phyloP scores from a whole-genome alignment of 2,888 invertebrate genomes.

The Mystacides longicornis region DNA sequence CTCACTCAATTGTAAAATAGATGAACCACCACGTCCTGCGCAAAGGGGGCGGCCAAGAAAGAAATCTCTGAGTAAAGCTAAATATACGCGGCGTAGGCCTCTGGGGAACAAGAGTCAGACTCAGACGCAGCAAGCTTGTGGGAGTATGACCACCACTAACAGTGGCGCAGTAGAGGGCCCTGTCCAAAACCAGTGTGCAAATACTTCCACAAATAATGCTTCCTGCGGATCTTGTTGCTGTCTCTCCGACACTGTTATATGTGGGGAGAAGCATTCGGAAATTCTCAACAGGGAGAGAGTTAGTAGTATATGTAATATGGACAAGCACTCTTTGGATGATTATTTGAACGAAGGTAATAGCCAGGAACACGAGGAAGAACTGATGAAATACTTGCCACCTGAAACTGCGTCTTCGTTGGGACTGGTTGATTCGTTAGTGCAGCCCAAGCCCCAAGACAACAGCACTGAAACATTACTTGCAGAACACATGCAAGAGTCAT shows the following conservation, averaged over 20 bases:
- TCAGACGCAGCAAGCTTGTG: background rate
- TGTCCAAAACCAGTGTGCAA: conserved; percentile 31
- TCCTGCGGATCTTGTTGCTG: conserved; percentile 43
- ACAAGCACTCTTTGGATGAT: conserved; percentile 74
- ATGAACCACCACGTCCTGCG: conserved; percentile 26
- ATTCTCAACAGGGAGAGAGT: conserved; percentile 60
- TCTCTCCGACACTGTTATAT: conserved; percentile 43
- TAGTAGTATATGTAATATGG: conserved; percentile 68
- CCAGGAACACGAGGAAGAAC: conserved; percentile 76
- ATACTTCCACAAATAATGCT: background rate
- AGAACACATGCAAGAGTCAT: background rate
- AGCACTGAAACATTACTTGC: background rate
- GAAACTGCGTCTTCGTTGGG: conserved; percentile 27
- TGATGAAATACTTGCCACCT: conserved; percentile 74
- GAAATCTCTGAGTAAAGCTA: conserved; percentile 23
- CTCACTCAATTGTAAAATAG: background rate
- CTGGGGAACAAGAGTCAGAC: background rate
- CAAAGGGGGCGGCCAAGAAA: conserved; percentile 23
- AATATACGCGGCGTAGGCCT: conserved; percentile 24
- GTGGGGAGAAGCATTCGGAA: conserved; percentile 45
- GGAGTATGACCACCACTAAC: background rate
- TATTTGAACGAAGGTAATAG: conserved; percentile 70
- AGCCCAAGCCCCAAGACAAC: conserved; percentile 10
- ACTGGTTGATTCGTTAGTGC: conserved; percentile 24
- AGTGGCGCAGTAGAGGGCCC: background rate